A percentile compares a stretch with the other conserved stretches of the same genome.
Conservation (phyloP, 2,888 invertebrate species). For the Eucriotettix oculatus region DNA sequence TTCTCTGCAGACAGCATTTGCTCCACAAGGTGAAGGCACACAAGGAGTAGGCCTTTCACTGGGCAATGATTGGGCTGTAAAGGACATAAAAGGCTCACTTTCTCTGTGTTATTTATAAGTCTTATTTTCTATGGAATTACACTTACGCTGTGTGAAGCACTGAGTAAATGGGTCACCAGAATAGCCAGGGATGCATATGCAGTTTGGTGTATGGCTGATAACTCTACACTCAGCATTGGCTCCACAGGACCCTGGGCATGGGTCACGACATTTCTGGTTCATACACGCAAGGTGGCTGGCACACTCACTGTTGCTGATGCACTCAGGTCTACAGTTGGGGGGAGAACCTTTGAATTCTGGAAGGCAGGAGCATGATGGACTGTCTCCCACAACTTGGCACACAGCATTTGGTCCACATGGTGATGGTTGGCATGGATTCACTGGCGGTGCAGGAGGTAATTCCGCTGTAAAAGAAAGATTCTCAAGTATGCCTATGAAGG, state of each 20-base stretch:
- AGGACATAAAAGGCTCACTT: too few species aligned
- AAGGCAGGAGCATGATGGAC: conserved; percentile 35
- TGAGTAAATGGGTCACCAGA: conserved; percentile 23
- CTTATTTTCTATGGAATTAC: too few species aligned
- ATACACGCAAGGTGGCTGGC: conserved; percentile 25
- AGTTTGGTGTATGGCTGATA: conserved; percentile 23
- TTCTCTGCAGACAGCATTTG: conserved; percentile 56
- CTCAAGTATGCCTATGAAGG: too few species aligned
- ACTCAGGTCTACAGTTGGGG: conserved; percentile 31
- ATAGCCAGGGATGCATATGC: conserved; percentile 23
- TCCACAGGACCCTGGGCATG: conserved; percentile 31
- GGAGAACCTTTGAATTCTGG: conserved; percentile 28
- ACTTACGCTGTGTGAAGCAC: conserved; percentile 16
- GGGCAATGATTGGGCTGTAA: too few species aligned
- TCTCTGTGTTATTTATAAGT: too few species aligned
- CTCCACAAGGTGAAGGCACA: conserved; percentile 51
- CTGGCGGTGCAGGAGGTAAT: background rate
- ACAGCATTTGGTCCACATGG: conserved; percentile 33
- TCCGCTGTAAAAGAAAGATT: background rate
- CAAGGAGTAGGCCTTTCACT: conserved; percentile 38
- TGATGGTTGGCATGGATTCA: conserved; percentile 17
- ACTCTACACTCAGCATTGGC: conserved; percentile 21
- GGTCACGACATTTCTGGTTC: conserved; percentile 26
- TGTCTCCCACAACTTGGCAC: conserved; percentile 36
- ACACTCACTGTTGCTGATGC: conserved; percentile 27